Evolutionary conservation across 2,797 vertebrate species (phyloP).

Genomic region (Sciaenops ocellatus): DNA sequence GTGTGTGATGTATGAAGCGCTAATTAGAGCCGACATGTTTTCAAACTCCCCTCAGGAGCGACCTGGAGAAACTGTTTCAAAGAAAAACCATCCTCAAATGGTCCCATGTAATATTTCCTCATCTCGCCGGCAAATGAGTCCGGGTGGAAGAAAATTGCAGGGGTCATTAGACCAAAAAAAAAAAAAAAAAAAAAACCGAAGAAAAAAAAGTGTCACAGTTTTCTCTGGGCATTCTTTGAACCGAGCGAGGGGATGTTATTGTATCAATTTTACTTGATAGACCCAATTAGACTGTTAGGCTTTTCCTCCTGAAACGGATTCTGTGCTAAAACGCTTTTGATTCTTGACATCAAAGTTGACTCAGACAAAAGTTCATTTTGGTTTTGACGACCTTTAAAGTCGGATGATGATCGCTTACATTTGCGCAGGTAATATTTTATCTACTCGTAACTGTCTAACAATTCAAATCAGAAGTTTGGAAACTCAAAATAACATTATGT

Average conservation of each 20-base stretch:
- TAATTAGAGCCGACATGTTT: constrained; percentile 82
- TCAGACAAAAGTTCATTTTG: constrained; percentile 42
- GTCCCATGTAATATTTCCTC: constrained; percentile 78
- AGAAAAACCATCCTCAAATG: constrained; percentile 76
- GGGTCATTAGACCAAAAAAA: constrained; percentile 74
- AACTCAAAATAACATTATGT: neutral
- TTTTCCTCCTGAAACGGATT: constrained; percentile 52
- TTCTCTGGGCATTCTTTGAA: constrained; percentile 77
- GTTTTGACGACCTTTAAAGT: constrained; percentile 24
- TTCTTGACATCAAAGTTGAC: constrained; percentile 71
- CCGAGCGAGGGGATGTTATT: constrained; percentile 80
- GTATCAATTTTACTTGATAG: constrained; percentile 81
- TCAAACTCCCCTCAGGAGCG: constrained; percentile 75
- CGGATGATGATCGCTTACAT: constrained; percentile 12
- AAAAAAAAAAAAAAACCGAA: constrained; percentile 45
- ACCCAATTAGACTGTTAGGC: constrained; percentile 74
- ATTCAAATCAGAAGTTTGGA: neutral
- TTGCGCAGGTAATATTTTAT: constrained; percentile 2
- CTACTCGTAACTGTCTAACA: neutral
- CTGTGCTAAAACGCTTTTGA: constrained; percentile 57
- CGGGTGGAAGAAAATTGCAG: constrained; percentile 78
- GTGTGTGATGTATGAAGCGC: constrained; percentile 58
- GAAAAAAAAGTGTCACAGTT: constrained; percentile 68
- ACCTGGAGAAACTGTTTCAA: constrained; percentile 74
- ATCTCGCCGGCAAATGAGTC: constrained; percentile 70